Evolutionary conservation across 2,113 vertebrate species (phyloP).

Genomic region (Falcunculus frontatus): DNA sequence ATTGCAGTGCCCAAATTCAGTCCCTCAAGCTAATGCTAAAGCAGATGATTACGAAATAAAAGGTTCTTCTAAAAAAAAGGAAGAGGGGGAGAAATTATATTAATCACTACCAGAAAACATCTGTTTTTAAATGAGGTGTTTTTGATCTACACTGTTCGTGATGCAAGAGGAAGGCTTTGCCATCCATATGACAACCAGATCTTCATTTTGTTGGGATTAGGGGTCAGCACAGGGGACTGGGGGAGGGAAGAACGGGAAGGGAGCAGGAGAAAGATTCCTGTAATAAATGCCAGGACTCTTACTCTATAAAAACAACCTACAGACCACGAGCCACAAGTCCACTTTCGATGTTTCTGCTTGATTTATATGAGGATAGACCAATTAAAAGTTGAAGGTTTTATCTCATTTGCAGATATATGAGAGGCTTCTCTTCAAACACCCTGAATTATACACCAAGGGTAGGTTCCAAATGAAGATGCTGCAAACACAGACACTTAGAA

Average conservation of each 20-base stretch:
- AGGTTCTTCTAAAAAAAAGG: neutral
- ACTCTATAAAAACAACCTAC: neutral
- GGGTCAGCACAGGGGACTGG: constrained; percentile 30
- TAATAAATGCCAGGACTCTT: constrained; percentile 11
- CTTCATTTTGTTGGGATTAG: constrained; percentile 62
- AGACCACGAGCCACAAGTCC: neutral
- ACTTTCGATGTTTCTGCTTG: neutral
- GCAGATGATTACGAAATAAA: constrained; percentile 32
- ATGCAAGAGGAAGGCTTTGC: constrained; percentile 56
- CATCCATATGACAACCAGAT: constrained; percentile 63
- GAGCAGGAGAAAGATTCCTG: neutral
- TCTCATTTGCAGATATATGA: neutral
- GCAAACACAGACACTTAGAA: neutral
- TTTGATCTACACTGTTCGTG: constrained; percentile 54
- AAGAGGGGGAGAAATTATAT: neutral
- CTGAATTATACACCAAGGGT: neutral
- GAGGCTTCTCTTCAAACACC: neutral
- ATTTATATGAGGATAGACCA: neutral
- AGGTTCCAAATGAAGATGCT: neutral
- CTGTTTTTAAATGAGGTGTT: constrained; percentile 44
- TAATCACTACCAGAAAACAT: constrained; percentile 63
- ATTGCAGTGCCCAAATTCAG: neutral
- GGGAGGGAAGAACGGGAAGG: neutral
- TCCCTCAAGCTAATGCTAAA: neutral
- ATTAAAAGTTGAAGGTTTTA: neutral